Evolutionary conservation across 2,888 invertebrate species (phyloP).

Genomic region (Drosophila mimica): DNA sequence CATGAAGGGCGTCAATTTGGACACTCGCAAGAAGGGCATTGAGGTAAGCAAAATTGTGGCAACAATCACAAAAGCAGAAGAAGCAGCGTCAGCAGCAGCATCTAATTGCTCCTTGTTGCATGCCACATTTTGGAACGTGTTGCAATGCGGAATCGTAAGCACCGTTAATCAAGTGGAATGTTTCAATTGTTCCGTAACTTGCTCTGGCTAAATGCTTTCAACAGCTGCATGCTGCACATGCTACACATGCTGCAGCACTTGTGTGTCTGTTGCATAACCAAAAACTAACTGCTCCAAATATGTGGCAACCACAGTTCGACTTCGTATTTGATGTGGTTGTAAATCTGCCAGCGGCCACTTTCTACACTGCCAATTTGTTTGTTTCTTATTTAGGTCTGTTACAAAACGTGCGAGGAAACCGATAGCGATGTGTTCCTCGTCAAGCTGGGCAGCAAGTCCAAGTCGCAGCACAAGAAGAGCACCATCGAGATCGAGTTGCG

Average conservation of each 20-base stretch:
- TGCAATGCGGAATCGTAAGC: slow-evolving; percentile 53
- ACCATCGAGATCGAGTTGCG: slow-evolving; percentile 89
- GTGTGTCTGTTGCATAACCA: slow-evolving; percentile 52
- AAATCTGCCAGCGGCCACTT: slow-evolving; percentile 35
- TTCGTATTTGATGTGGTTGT: slow-evolving; percentile 7
- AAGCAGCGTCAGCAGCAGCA: not conserved
- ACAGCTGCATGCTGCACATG: slow-evolving; percentile 30
- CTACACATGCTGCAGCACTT: slow-evolving; percentile 14
- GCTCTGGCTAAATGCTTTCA: slow-evolving; percentile 41
- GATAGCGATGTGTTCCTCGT: slow-evolving; percentile 90
- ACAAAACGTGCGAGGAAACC: slow-evolving; percentile 86
- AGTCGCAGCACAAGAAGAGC: slow-evolving; percentile 89
- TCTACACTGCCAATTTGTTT: slow-evolving; percentile 23
- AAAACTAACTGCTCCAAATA: slow-evolving; percentile 44
- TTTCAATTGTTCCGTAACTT: slow-evolving; percentile 52
- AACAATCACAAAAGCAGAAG: not conserved
- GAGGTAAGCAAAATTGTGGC: slow-evolving; percentile 71
- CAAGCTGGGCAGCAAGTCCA: slow-evolving; percentile 91
- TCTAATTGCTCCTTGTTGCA: slow-evolving; percentile 1
- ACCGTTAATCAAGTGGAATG: slow-evolving; percentile 13
- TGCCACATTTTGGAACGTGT: slow-evolving; percentile 41
- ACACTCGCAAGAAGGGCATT: slow-evolving; percentile 82
- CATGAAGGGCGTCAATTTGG: slow-evolving; percentile 80
- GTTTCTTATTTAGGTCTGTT: slow-evolving; percentile 80
- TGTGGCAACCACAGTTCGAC: slow-evolving; percentile 50